A percentile compares a stretch with the other conserved stretches of the same genome.
Evolutionary conservation across 2,888 invertebrate species (phyloP).

Genomic region (Mantis religiosa): DNA sequence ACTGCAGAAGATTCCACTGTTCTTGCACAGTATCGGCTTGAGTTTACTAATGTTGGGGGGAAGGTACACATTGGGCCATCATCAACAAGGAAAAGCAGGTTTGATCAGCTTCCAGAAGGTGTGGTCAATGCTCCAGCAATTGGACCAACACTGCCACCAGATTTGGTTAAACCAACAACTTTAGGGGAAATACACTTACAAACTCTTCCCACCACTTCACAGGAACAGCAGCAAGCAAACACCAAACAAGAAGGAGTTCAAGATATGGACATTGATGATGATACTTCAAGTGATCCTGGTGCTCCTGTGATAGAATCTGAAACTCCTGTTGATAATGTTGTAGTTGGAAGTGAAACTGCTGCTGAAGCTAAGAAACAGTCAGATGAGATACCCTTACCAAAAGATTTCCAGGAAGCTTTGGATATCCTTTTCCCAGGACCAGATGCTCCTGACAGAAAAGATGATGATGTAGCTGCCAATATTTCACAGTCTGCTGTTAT

Average conservation of each 20-base stretch:
- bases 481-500: background rate
- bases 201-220: background rate
- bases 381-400: conserved; percentile 51
- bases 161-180: background rate
- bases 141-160: conserved; percentile 5
- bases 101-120: background rate
- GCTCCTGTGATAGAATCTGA: conserved; percentile 42
- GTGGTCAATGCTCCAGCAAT: background rate
- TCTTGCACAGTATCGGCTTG: background rate
- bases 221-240: background rate
- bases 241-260: conserved; percentile 23
- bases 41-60: background rate
- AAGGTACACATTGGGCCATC: background rate
- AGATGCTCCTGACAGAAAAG: conserved; percentile 28
- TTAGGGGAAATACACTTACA: background rate
- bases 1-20: conserved; percentile 5
- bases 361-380: conserved; percentile 21
- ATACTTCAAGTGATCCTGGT: conserved; percentile 38
- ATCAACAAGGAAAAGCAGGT: background rate
- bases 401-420: conserved; percentile 63
- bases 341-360: conserved; percentile 39
- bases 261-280: conserved; percentile 39
- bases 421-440: conserved; percentile 62
- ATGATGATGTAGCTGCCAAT: background rate
- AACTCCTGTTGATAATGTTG: conserved; percentile 43